phyloP scores from a whole-genome alignment of 2,113 vertebrate species.

The Nansenia antarctica region DNA sequence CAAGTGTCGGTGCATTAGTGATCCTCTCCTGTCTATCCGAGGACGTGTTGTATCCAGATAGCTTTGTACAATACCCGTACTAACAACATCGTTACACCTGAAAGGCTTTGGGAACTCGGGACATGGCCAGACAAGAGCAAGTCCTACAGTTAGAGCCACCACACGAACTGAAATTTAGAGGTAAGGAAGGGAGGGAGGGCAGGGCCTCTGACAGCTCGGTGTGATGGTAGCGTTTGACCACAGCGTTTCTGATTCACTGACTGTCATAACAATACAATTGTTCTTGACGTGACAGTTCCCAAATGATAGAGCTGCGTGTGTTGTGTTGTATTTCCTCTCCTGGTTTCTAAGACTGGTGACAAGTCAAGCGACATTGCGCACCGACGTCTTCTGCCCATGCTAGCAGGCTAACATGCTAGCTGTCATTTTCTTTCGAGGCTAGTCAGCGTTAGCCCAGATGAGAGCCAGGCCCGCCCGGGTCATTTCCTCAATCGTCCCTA shows the following conservation, averaged over 20 bases:
- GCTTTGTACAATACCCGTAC: neutral
- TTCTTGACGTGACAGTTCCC: neutral
- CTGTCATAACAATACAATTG: neutral
- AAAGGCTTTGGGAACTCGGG: constrained; percentile 28
- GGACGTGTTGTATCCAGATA: neutral
- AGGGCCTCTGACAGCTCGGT: constrained; percentile 11
- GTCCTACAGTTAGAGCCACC: constrained; percentile 79
- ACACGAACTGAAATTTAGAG: constrained; percentile 82
- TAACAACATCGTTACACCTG: neutral
- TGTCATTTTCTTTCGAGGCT: constrained; percentile 3
- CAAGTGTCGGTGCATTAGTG: neutral
- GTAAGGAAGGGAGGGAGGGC: constrained; percentile 67
- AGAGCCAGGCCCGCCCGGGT: neutral
- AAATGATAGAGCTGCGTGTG: neutral
- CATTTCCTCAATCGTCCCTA: constrained; percentile 4
- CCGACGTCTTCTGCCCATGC: neutral
- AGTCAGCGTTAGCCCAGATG: neutral
- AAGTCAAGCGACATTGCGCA: neutral
- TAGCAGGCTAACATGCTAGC: neutral
- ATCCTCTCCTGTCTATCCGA: neutral
- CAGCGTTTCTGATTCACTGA: neutral
- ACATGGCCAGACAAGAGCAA: constrained; percentile 81
- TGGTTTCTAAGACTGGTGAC: neutral
- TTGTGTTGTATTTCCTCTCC: neutral
- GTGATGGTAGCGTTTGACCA: neutral